Evolutionary conservation across 2,113 vertebrate species (phyloP), one percentile per base, ranked within the genome.

Genomic region (Tamias sibiricus): DNA sequence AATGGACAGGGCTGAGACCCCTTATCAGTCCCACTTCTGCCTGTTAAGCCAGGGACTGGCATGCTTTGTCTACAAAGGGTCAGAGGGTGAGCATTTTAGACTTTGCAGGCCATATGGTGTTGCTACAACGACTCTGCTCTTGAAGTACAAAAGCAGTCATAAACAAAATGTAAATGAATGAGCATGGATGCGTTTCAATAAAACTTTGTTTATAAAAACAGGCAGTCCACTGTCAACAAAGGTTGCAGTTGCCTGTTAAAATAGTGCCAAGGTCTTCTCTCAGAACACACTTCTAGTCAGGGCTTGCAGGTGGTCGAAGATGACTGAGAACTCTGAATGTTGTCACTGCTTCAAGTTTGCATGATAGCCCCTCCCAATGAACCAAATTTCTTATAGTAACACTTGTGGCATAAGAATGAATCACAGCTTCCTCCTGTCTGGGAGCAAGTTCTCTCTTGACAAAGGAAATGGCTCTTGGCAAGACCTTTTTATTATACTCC

Each of bases 401-500:
- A 37, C 86, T 81, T 62, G 86, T 19, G 83, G 69, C 80, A 3
- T 32, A 42, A 68, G 77, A 79, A 57, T 95, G 96, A 97, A 81
- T 97, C 97, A 96, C 6, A 22, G 89, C 97, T 97, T 94, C 96
- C 75, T 68, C 44, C 57, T 75, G 87, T 84, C 95, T 96, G 52
- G 11, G 20, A 97, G 94, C 95, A 98, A 97, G 97, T 96, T 91
- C 64, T 93, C 80, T 97, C 98, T 93, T 97, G 96, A 97, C 95
- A 95, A 90, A 96, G 91, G 88, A 97, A 97, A 69, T 7, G 52
- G 85, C 94, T 96, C 68, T 81, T 62, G 91, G 98, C 95, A 97
- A 97, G 95, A 90, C 57, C 91, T 96, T 95, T 96, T 64, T 80
- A 89, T 94, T 77, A 95, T 20, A 87, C 94, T 74, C 69, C 89